Evolutionary conservation across 2,797 vertebrate genomes (phyloP), one percentile per base, ranked within the genome.

Genomic region (Podargus strigoides): DNA sequence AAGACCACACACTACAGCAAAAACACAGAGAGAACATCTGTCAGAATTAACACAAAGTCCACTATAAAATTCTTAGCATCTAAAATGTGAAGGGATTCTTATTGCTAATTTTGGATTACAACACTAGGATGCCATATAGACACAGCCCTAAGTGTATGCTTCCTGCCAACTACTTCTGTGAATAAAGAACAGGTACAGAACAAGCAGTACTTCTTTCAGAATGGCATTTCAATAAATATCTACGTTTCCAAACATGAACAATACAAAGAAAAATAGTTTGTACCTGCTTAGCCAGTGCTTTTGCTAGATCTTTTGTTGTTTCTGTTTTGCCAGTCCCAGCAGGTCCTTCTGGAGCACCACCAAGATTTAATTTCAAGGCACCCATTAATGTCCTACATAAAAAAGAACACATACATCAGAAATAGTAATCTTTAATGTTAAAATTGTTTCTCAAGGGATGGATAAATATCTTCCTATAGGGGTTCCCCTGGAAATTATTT

Each of bases 201-300:
- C 22, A 73, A 59, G 30, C 32, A 73, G 34, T 19, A 42, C 21
- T 80, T 80, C 20, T 32, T 72, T 28, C 64, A 80, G 41, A 72
- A 91, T 49, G 12, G 27, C 20, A 77, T 46, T 69, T 67, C 32
- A 70, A 66, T 36, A 69, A 77, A 41, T 62, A 84, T 9, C 46
- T 37, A 47, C 5, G 26, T 59, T 73, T 22, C 14, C 16, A 89
- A 73, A 75, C 11, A 82, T 15, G 68, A 77, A 81, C 14, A 75
- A 62, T 26, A 9, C 14, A 60, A 73, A 85, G 14, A 27, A 85
- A 27, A 22, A 14, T 24, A 30, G 16, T 7, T 24, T 37, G 6
- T n/a, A 99, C 99, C 98, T 99, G 99, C 92, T 99, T 99, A 92
- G 99, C 99, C 86, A 99, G 97, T n/a, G 99, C 99, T 98, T 99